Evolutionary conservation across 2,113 vertebrate genomes (phyloP), one percentile per base, ranked within the genome.

Genomic region (Gobio gobio): DNA sequence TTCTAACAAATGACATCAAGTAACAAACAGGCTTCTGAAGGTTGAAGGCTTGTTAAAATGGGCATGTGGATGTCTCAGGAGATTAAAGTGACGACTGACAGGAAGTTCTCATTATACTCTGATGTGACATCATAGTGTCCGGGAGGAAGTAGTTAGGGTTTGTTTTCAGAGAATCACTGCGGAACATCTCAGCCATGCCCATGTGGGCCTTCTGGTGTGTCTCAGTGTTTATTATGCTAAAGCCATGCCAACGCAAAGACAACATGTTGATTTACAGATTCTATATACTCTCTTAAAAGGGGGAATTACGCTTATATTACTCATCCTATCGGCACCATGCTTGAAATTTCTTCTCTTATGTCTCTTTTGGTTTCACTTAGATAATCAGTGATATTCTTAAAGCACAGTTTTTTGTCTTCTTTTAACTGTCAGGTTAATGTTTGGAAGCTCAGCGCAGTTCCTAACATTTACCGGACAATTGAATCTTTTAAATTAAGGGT

Each of bases 91-190:
- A 43, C 16, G 40, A 29, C 49, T 89, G 29, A 63, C 78, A 85
- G 87, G 87, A 86, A 89, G 87, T 73, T 14, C 33, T 16, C 29
- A 45, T 43, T 47, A 82, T 16, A 85, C 58, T 82, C 43, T 78
- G 33, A 78, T 82, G 79, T 89, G 82, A 87, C 85, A 85, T 89
- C 85, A 91, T 29, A 36, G 40, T 63, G 61, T 47, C 24, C 81
- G 66, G 66, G 73, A 88, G 87, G 89, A 90, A 86, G 80, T 83
- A 22, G 49, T 83, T 76, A 77, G 18, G 24, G 66, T n/a, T 82
- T 81, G 81, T 84, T 68, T 85, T 78, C 24, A 18, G 74, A 79
- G 16, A 29, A 64, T 81, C 83, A 70, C 58, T 47, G 33, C 58
- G 66, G 66, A 88, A 85, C 82, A 61, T 84, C 43, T 36, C 33